Conservation (phyloP, 2,797 vertebrate genomes). For the Xiphophorus birchmanni region DNA sequence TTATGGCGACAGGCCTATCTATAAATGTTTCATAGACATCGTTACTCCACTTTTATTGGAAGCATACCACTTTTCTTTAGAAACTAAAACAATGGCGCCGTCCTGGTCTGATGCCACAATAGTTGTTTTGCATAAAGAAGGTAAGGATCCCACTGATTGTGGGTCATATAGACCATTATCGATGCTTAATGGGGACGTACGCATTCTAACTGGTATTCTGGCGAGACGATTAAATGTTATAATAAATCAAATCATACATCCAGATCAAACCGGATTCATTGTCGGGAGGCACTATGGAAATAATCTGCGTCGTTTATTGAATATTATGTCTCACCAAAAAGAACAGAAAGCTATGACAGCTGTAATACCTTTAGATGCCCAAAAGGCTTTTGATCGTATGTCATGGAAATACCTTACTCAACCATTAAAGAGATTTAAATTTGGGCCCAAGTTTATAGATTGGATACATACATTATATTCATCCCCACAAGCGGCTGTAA, state of each 20-base stretch:
- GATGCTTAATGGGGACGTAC: no score
- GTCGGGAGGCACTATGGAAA: background rate
- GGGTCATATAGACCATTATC: no score
- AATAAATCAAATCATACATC: background rate
- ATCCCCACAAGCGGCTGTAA: background rate
- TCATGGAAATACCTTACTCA: background rate
- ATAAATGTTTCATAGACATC: background rate
- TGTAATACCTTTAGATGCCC: background rate
- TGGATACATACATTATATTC: background rate
- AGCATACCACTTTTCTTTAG: background rate
- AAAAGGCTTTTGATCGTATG: background rate
- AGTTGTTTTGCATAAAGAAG: no score
- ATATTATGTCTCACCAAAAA: background rate
- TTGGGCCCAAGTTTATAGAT: background rate
- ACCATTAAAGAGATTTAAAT: background rate
- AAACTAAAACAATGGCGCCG: background rate
- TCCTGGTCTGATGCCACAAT: background rate
- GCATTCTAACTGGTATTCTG: no score
- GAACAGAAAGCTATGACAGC: background rate
- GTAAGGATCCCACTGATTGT: no score
- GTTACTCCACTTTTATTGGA: background rate
- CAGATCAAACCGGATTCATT: background rate
- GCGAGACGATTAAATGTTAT: no score
- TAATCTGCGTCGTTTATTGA: background rate
- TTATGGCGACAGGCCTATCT: no score